Evolutionary conservation across 1,140 invertebrate genomes (phyloP), one percentile per base, ranked within the genome.

Genomic region (Antheraea mylitta): DNA sequence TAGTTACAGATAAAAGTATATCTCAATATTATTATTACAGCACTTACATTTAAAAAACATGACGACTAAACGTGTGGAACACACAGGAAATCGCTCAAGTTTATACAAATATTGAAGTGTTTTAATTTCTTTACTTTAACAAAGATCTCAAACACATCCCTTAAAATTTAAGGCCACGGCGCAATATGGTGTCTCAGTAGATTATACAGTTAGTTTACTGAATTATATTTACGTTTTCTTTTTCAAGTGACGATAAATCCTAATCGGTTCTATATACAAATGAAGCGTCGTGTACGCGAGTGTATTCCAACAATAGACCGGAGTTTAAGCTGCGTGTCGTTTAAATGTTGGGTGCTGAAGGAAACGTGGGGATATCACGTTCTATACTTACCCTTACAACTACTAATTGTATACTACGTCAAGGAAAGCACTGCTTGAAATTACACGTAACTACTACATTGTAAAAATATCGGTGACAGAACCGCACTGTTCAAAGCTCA

Each of bases 181-280:
- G 83, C 87, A 89, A 86, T 81, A 82, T 92, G 90, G 90, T 92
- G 88, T 92, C 86, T 89, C 90, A 90, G 88, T 92, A 90, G 81
- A 83, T 86, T 82, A 85, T 81, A 88, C 81, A 87, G 80, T 88
- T 78, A 84, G 76, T 81, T 85, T 85, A 85, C 85, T 87, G 85
- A 83, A 73, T 89, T 85, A 85, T 76, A 81, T 42, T 80, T 81
- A 86, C 74, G 71, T 73, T 81, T 73, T 82, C 11, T 68, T 63
- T 73, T 80, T 81, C 81, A 82, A 81, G 45, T 53, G 45, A 53
- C 45, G 13, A 16, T 53, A 16, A 38, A 67, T 70, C n/a, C 75
- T 83, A 86, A 82, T 80, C 70, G 85, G 84, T 85, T 85, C 87
- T 89, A 89, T 82, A 69, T 86, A 89, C 77, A 88, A 74, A 38